These are phyloP conservation scores for Aphidius ervi DNA, from an alignment of 1,140 invertebrate species.

Conservation along the genomic window DNA sequence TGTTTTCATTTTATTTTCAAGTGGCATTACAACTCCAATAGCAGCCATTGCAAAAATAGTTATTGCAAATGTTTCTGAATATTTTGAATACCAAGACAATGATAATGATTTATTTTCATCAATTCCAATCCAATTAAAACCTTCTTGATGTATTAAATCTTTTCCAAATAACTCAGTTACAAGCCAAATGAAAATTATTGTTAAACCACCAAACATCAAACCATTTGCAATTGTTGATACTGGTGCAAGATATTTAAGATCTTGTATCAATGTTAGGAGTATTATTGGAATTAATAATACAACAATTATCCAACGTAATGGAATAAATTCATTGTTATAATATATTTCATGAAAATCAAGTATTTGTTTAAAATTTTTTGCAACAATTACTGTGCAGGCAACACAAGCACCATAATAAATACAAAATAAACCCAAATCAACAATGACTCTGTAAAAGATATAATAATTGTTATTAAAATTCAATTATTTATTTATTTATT, in stretches of 20 bases:
- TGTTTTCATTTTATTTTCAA: constrained; percentile 88
- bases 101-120: too few species aligned
- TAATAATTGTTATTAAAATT: too few species aligned
- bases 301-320: too few species aligned
- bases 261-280: constrained; percentile 70
- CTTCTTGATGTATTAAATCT: constrained; percentile 57
- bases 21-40: constrained; percentile 78
- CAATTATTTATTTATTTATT: too few species aligned
- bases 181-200: constrained; percentile 77
- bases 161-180: constrained; percentile 56
- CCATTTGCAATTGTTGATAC: constrained; percentile 78
- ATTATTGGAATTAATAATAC: constrained; percentile 56
- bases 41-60: constrained; percentile 82
- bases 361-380: constrained; percentile 65
- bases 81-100: too few species aligned
- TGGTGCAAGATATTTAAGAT: constrained; percentile 76
- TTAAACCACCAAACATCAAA: constrained; percentile 74
- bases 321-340: too few species aligned
- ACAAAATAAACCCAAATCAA: constrained; percentile 57
- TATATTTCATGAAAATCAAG: too few species aligned
- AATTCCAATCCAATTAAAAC: constrained; percentile 47
- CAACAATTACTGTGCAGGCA: constrained; percentile 76
- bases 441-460: constrained; percentile 5
- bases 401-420: constrained; percentile 81
- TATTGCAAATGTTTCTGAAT: constrained; percentile 56